Conservation (phyloP, 1,140 invertebrate genomes). For the Propsilocerus akamusi region DNA sequence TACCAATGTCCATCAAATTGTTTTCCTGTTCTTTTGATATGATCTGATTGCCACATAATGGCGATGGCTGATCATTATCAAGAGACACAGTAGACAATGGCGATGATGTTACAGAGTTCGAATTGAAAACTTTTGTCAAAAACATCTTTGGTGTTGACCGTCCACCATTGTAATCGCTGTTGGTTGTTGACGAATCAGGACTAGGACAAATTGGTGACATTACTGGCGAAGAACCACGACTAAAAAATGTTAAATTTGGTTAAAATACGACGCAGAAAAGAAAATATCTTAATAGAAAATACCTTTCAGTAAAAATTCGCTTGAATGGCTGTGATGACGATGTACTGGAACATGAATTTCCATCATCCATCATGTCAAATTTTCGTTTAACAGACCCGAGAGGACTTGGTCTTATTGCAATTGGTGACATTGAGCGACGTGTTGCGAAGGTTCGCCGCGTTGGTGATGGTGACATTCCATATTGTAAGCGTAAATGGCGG, state of each 20-base stretch:
- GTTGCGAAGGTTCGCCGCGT: conserved; percentile 61
- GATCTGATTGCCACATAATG: background rate
- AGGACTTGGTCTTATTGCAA: conserved; percentile 54
- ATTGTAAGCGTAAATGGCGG: conserved; percentile 1
- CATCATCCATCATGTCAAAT: conserved; percentile 49
- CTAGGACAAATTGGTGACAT: conserved; percentile 21
- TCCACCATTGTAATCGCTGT: background rate
- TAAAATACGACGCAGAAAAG: background rate
- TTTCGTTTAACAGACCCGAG: conserved; percentile 58
- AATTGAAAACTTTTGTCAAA: background rate
- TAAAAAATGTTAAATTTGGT: conserved; percentile 20
- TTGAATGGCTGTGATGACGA: conserved; percentile 20
- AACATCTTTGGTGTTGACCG: conserved; percentile 5
- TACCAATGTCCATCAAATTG: no score
- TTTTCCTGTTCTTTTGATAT: background rate
- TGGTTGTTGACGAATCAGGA: conserved; percentile 11
- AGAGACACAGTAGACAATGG: background rate
- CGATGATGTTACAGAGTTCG: background rate
- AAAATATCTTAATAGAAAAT: conserved; percentile 10
- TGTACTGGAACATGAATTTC: conserved; percentile 10
- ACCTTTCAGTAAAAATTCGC: conserved; percentile 23
- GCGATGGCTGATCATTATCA: background rate
- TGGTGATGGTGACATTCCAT: conserved; percentile 53
- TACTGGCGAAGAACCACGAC: conserved; percentile 32
- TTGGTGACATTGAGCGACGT: conserved; percentile 64